These are phyloP conservation scores for Rhagoletis zephyria DNA, from an alignment of 1,140 invertebrate genomes.

Conservation along the genomic window DNA sequence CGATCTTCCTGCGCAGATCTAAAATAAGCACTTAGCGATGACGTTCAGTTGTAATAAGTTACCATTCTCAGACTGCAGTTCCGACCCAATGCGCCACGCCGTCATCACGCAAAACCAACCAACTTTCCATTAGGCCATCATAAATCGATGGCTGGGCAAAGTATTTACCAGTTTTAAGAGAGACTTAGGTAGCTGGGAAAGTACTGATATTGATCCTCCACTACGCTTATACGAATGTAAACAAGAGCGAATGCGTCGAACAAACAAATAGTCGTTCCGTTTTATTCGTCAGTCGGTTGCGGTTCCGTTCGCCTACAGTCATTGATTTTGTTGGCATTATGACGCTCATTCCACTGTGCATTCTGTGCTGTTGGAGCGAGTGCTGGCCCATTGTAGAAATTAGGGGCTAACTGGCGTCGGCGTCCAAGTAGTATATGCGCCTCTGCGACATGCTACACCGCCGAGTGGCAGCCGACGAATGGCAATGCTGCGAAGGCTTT, in stretches of 20 bases:
- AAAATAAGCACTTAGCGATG: no score
- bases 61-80: no score
- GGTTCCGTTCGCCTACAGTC: background rate
- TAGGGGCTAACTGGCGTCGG: background rate
- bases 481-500: constrained; percentile 28
- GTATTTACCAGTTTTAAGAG: background rate
- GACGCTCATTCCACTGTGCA: background rate
- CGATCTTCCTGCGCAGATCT: no score
- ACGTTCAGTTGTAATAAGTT: no score
- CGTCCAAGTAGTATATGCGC: background rate
- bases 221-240: background rate
- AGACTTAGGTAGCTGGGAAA: background rate
- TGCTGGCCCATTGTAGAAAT: background rate
- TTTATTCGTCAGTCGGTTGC: background rate
- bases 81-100: background rate
- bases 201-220: background rate
- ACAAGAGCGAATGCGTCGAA: background rate
- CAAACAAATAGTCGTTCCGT: background rate
- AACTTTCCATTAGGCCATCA: background rate
- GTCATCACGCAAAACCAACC: background rate
- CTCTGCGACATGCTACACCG: background rate
- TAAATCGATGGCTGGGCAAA: constrained; percentile 1
- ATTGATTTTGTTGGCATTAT: background rate
- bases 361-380: background rate
- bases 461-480: background rate